A percentile compares a stretch with the other conserved stretches of the same genome.
These are phyloP conservation scores for Leptodactylus fallax DNA, from an alignment of 2,797 vertebrate genomes.

Conservation along the genomic window DNA sequence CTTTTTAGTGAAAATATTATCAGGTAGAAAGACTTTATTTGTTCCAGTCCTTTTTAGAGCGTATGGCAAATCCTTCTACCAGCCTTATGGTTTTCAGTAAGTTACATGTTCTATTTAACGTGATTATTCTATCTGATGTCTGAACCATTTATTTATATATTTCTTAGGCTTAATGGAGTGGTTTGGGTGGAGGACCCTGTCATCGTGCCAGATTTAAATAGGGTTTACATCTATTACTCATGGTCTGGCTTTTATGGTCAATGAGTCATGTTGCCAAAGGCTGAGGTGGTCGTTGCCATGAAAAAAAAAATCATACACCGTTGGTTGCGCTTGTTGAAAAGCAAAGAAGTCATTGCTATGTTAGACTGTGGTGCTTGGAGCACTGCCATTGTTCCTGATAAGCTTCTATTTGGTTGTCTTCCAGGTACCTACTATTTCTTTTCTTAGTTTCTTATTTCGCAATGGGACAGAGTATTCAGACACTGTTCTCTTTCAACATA, in stretches of 20 bases:
- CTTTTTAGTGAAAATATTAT: conserved; percentile 44
- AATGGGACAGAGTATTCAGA: conserved; percentile 36
- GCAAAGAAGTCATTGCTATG: conserved; percentile 33
- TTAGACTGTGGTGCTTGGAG: conserved; percentile 36
- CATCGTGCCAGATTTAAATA: conserved; percentile 59
- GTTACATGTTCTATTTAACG: conserved; percentile 58
- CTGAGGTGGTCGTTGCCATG: conserved; percentile 58
- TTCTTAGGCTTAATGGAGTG: conserved; percentile 60
- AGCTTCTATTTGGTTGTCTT: conserved; percentile 47
- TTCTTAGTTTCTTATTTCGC: conserved; percentile 31
- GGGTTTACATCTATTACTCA: conserved; percentile 60
- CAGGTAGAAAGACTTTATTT: conserved; percentile 28
- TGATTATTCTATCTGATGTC: conserved; percentile 63
- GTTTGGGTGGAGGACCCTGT: conserved; percentile 61
- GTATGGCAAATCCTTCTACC: conserved; percentile 39
- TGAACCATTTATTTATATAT: conserved; percentile 58
- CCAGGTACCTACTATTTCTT: conserved; percentile 37
- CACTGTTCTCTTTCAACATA: conserved; percentile 34
- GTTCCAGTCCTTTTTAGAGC: conserved; percentile 29
- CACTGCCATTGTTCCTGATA: conserved; percentile 43
- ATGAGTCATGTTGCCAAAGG: conserved; percentile 62
- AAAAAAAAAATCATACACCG: conserved; percentile 32
- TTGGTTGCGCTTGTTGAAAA: conserved; percentile 43
- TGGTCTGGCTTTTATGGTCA: conserved; percentile 62
- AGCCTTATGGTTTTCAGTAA: conserved; percentile 57